Percentiles rank a stretch among this genome's conserved stretches.
These are phyloP conservation scores for Spea hammondii DNA, from an alignment of 2,797 vertebrate species.

Conservation along the genomic window DNA sequence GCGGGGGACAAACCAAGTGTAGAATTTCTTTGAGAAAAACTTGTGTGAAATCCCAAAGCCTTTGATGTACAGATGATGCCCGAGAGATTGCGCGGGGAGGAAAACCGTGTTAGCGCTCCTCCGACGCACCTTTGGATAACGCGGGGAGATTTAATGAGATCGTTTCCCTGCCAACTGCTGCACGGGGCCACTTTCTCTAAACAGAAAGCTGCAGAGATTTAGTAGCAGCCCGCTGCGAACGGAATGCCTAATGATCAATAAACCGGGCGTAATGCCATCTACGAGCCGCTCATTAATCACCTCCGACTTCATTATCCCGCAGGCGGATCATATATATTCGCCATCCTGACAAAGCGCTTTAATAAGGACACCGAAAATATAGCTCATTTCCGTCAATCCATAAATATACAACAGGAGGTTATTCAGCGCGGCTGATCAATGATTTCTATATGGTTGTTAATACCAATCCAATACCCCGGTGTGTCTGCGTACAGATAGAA, in stretches of 20 bases:
- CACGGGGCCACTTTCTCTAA: conserved; percentile 14
- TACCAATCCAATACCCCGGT: conserved; percentile 43
- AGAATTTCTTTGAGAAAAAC: no score
- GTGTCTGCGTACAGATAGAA: conserved; percentile 32
- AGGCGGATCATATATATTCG: conserved; percentile 45
- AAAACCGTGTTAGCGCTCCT: conserved; percentile 9
- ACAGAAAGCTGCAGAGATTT: conserved; percentile 39
- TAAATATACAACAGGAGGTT: conserved; percentile 50
- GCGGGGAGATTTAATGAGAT: conserved; percentile 26
- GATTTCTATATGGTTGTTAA: conserved; percentile 40
- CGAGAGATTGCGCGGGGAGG: not conserved
- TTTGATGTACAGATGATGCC: not conserved
- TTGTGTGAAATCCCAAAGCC: not conserved
- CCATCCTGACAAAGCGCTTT: conserved; percentile 40
- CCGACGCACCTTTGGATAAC: conserved; percentile 17
- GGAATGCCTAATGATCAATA: conserved; percentile 50
- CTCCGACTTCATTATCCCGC: conserved; percentile 47
- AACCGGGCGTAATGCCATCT: conserved; percentile 40
- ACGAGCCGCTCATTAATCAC: conserved; percentile 45
- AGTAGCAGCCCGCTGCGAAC: conserved; percentile 27
- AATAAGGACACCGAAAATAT: conserved; percentile 36
- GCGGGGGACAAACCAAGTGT: no score
- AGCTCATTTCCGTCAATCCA: conserved; percentile 44
- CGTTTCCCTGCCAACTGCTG: conserved; percentile 2
- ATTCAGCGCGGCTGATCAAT: conserved; percentile 44